These are phyloP conservation scores for Cathartes aura DNA, from an alignment of 2,113 vertebrate genomes.

Conservation along the genomic window DNA sequence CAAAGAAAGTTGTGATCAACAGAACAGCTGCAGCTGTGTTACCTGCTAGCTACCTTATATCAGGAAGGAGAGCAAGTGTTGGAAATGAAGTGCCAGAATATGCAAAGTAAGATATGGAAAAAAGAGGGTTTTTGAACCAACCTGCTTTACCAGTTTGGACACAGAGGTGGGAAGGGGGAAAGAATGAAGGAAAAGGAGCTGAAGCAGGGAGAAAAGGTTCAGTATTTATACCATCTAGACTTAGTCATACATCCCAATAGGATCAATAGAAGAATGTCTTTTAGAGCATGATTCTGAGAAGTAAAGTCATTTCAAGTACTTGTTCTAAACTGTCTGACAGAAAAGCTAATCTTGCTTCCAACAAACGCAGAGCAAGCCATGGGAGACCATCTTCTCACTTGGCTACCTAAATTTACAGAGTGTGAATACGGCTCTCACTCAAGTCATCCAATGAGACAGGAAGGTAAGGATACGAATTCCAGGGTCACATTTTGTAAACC, in stretches of 20 bases:
- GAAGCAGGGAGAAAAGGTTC: background rate
- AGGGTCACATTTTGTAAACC: background rate
- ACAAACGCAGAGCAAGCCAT: background rate
- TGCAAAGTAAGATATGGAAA: background rate
- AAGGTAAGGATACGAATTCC: background rate
- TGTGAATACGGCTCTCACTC: background rate
- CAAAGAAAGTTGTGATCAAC: background rate
- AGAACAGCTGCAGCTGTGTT: background rate
- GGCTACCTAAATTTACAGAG: background rate
- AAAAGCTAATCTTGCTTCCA: background rate
- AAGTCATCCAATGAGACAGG: background rate
- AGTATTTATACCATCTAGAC: background rate
- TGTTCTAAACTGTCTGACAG: background rate
- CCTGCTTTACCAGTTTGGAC: background rate
- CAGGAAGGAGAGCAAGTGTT: background rate
- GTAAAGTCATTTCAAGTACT: background rate
- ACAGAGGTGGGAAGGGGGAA: background rate
- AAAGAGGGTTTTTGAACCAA: background rate
- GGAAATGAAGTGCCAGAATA: background rate
- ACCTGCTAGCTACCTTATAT: background rate
- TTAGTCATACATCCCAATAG: background rate
- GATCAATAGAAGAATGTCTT: background rate
- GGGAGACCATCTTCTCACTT: background rate
- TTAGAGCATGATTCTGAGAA: background rate
- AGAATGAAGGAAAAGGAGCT: background rate